A percentile compares a stretch with the other conserved stretches of the same genome.
phyloP scores from a whole-genome alignment of 2,797 vertebrate genomes.

The Falco biarmicus region DNA sequence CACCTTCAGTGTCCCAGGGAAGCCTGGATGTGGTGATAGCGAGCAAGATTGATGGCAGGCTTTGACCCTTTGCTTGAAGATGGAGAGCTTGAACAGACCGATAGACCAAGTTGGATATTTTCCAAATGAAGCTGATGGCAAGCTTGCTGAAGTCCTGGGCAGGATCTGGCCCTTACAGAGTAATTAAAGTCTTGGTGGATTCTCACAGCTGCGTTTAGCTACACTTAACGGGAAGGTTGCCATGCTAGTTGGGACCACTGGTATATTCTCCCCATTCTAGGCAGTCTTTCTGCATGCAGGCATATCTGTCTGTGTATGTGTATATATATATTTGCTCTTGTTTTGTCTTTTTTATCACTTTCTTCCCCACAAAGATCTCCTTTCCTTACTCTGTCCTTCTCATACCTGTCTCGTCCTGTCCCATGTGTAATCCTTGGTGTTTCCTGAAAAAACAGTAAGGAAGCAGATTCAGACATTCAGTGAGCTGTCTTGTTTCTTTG shows the following conservation, averaged over 20 bases:
- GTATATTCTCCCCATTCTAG: neutral
- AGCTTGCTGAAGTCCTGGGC: too few species aligned
- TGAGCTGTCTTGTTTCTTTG: neutral
- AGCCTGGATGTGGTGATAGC: too few species aligned
- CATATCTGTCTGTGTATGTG: neutral
- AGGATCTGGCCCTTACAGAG: neutral
- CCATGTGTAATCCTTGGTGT: neutral
- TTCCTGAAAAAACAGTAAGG: neutral
- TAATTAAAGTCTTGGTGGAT: neutral
- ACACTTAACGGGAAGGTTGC: too few species aligned
- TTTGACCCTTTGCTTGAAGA: neutral
- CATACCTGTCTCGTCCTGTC: neutral
- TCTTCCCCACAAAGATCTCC: neutral
- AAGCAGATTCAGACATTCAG: neutral
- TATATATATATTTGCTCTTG: neutral
- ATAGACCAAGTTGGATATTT: neutral
- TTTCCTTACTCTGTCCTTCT: neutral
- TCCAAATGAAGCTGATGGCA: neutral
- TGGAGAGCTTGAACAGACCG: neutral
- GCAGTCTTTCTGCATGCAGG: neutral
- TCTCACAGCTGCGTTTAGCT: neutral
- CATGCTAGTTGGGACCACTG: neutral
- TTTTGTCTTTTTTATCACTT: neutral
- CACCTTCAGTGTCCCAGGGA: neutral
- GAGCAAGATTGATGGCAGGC: accelerated